Conservation (phyloP, 2,797 vertebrate genomes). For the Chanos chanos region DNA sequence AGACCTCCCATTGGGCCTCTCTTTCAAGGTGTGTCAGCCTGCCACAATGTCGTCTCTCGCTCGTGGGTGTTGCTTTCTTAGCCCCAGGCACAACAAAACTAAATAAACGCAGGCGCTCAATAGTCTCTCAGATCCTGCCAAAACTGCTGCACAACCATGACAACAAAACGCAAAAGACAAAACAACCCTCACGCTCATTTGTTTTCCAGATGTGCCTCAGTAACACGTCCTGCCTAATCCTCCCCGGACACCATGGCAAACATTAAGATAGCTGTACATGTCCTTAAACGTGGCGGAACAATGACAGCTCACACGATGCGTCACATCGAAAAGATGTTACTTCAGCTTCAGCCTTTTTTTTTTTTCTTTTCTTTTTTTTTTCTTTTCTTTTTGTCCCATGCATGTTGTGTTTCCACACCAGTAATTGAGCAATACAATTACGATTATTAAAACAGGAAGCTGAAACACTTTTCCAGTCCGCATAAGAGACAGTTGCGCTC, state of each 20-base stretch:
- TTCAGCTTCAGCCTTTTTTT: no score
- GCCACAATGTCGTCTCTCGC: constrained; percentile 31
- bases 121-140: constrained; percentile 50
- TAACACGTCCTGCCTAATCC: constrained; percentile 22
- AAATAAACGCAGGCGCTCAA: constrained; percentile 49
- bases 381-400: constrained; percentile 18
- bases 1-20: constrained; percentile 48
- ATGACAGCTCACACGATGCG: constrained; percentile 1
- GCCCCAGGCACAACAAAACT: constrained; percentile 50
- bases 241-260: constrained; percentile 1
- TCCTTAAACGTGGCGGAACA: background rate
- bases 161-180: constrained; percentile 43
- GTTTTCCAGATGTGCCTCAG: constrained; percentile 49
- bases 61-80: constrained; percentile 43
- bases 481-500: constrained; percentile 14
- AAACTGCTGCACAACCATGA: constrained; percentile 50
- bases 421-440: constrained; percentile 19
- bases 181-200: constrained; percentile 39
- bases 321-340: background rate
- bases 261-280: background rate
- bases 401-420: constrained; percentile 7
- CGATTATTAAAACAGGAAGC: constrained; percentile 10
- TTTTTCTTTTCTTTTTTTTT: constrained; percentile 19
- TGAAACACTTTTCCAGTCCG: constrained; percentile 1
- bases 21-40: constrained; percentile 56